phyloP scores from a whole-genome alignment of 2,113 vertebrate species.

The Pomatorhinus ruficollis region DNA sequence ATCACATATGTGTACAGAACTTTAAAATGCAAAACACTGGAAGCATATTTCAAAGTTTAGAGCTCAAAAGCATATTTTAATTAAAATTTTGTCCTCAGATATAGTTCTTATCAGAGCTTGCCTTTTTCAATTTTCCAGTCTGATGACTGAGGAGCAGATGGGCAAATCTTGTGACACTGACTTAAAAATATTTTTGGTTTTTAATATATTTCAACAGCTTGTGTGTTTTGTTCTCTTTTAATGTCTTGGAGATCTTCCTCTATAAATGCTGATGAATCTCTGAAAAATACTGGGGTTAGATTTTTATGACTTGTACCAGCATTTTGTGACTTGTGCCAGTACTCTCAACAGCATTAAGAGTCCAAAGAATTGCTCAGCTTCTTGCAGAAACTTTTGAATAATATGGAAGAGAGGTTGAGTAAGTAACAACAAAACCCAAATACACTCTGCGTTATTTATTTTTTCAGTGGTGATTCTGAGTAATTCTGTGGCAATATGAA shows the following conservation, averaged over 20 bases:
- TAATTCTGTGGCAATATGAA: background rate
- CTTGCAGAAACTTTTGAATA: background rate
- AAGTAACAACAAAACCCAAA: background rate
- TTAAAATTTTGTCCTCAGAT: constrained; percentile 45
- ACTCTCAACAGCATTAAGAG: background rate
- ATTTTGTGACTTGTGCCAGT: background rate
- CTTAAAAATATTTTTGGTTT: background rate
- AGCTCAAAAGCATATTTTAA: constrained; percentile 46
- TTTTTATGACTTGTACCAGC: background rate
- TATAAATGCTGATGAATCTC: background rate
- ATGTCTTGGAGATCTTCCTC: background rate
- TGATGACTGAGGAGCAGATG: constrained; percentile 19
- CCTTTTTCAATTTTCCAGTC: constrained; percentile 67
- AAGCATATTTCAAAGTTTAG: constrained; percentile 54
- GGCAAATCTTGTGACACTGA: background rate
- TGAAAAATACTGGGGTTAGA: background rate
- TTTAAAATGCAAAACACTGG: constrained; percentile 24
- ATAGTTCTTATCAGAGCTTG: constrained; percentile 50
- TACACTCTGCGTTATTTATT: background rate
- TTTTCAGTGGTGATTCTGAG: background rate
- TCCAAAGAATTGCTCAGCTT: background rate
- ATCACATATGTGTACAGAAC: background rate
- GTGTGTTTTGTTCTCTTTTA: background rate
- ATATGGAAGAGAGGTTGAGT: background rate
- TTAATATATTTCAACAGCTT: background rate